Evolutionary conservation across 2,888 invertebrate genomes (phyloP), one percentile per base, ranked within the genome.

Genomic region (Calephelis perditalis): DNA sequence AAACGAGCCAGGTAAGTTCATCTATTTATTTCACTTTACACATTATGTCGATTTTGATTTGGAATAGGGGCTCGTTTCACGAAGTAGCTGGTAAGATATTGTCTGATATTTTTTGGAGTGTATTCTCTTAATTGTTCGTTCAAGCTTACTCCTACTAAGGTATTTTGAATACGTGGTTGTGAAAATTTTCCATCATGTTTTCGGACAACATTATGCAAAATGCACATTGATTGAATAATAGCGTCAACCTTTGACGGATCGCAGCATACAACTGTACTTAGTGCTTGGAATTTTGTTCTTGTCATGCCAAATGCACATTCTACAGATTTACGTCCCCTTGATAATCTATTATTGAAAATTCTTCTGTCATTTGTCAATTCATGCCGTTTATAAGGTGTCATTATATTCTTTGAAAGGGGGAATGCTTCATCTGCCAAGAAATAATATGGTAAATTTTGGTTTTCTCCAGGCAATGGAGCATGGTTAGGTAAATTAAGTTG

Each of bases 21-120:
- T 44, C 44, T 10, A 44, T 37, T 56, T 56, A 35, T 40, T 60
- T 37, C 10, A 36, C 15, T 64, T 60, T 55, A 64, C n/a, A 47
- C 15, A 58, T 62, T 59, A 58, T 65, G 68, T 66, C 66, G 60
- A 40, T 9, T 65, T 49, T 67, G 65, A 65, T 61, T 64, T 54
- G 63, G 65, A 67, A 67, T 67, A n/a, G 64, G 65, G 60, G 66
- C 45, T 63, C 65, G 63, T 59, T 63, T 26, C 64, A 55, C 62
- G 57, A 68, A 47, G 56, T 67, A 68, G 60, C 52, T 66, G 4
- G 64, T 68, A 59, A 66, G 66, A 63, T 68, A 67, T 65, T 67
- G 65, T 60, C 66, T 66, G 65, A 68, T 63, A 56, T 60, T 43
- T 35, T 67, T 7, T 45, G 64, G 62, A 65, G 52, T 63, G 65